Percentiles rank a stretch among this genome's conserved stretches.
These are phyloP conservation scores for Sarcophaga peregrina DNA, from an alignment of 1,140 invertebrate species.

Conservation along the genomic window DNA sequence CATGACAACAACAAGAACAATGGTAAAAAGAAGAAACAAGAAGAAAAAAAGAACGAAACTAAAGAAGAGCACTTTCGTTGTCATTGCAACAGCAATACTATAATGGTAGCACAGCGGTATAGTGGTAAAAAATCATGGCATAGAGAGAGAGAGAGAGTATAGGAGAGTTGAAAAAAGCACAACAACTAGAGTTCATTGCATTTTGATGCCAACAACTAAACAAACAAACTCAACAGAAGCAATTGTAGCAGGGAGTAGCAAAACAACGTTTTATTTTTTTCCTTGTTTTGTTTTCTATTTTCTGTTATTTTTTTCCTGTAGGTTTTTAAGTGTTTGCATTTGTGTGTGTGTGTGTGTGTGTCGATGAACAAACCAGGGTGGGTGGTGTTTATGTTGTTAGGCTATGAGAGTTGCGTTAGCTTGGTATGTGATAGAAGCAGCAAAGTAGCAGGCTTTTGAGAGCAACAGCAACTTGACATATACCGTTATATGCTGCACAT, in stretches of 20 bases:
- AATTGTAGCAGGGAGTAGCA: neutral
- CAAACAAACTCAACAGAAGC: constrained; percentile 30
- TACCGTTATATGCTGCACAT: neutral
- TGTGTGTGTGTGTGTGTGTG: neutral
- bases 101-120: neutral
- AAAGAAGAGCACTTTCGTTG: neutral
- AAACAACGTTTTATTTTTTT: neutral
- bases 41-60: neutral
- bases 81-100: neutral
- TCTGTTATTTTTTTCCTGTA: neutral
- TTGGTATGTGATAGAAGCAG: neutral
- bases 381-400: neutral
- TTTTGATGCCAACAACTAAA: constrained; percentile 62
- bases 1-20: constrained; percentile 7
- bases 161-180: constrained; percentile 10
- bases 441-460: neutral
- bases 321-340: neutral
- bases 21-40: neutral
- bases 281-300: neutral
- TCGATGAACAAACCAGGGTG: constrained; percentile 13
- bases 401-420: neutral
- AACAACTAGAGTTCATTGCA: constrained; percentile 62
- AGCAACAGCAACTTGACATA: constrained; percentile 3
- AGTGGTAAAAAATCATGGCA: neutral
- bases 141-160: neutral